Evolutionary conservation across 2,113 vertebrate genomes (phyloP), one percentile per base, ranked within the genome.

Genomic region (Peucedramus taeniatus): DNA sequence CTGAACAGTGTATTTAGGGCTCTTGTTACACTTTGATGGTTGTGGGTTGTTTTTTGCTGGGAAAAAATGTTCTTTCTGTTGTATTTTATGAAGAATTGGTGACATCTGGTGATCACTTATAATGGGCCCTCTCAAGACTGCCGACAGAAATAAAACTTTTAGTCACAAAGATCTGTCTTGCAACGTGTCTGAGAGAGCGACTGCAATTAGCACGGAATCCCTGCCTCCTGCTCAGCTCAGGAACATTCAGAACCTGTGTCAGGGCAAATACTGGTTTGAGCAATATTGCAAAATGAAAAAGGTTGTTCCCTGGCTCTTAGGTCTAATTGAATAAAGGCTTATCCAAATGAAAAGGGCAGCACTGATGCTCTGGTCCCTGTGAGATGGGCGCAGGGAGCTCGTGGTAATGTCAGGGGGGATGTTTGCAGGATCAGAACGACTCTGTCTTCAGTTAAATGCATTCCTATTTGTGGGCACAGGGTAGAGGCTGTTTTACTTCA

Each of bases 31-130:
- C 27, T 91, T 50, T 54, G 78, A 70, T 3, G 3, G 35, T 65
- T 57, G 59, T 71, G 39, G 35, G 47, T 21, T 90, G 27, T 5
- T 89, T 72, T 84, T 70, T 81, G 7, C 57, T 53, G 69, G 63
- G 30, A 10, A 42, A 60, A 76, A 74, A 50, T 2, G 8, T 72
- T 64, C 45, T 70, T 89, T 83, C 57, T 54, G 33, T 80, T 85
- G 54, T 74, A 26, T 83, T 93, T 91, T 88, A 63, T 88, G 87
- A 94, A 80, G 78, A 90, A 90, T 85, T 83, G 66, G 63, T 96
- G 93, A 94, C 84, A 95, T 95, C 93, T 95, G 93, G 78, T 93
- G 94, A 94, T 91, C 33, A 13, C 40, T 86, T 83, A 24, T 63
- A 91, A 94, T 42, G 90, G 94, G 28, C 45, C 39, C 61, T 90